phyloP scores from a whole-genome alignment of 92 coral and sea anemone species.

The Porites evermanni region DNA sequence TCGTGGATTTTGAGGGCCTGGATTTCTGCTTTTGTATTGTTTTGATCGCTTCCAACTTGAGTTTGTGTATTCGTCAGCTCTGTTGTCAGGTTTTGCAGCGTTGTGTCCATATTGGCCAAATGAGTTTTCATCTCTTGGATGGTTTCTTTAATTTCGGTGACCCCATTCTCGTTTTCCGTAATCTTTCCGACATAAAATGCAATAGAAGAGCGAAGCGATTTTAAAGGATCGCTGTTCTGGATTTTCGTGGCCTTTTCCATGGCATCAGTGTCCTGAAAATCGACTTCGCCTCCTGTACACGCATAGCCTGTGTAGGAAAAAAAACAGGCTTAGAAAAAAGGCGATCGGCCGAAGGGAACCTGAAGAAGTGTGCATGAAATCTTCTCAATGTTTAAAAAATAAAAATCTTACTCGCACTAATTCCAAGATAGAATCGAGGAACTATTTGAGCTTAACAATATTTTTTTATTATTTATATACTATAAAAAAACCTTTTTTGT shows the following conservation, averaged over 20 bases:
- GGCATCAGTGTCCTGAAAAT: neutral
- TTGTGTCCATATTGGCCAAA: neutral
- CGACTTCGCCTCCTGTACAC: constrained; percentile 8
- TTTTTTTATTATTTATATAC: neutral
- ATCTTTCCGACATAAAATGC: neutral
- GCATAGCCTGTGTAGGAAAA: constrained; percentile 3
- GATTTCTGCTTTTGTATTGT: constrained; percentile 4
- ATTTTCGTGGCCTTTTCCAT: constrained; percentile 9
- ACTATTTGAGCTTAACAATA: neutral
- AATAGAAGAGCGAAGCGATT: constrained; percentile 7
- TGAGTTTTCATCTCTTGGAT: constrained; percentile 11
- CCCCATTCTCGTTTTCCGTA: constrained; percentile 1
- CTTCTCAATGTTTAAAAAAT: neutral
- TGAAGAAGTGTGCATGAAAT: constrained; percentile 1
- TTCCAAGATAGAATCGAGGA: constrained; percentile 2
- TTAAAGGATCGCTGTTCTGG: neutral
- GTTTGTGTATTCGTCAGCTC: neutral
- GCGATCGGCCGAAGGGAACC: constrained; percentile 6
- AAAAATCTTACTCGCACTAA: neutral
- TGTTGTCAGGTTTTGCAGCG: constrained; percentile 6
- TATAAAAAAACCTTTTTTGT: neutral
- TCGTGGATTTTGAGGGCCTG: neutral
- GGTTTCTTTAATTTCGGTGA: neutral
- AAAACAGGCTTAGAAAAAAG: neutral
- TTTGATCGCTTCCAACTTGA: constrained; percentile 3